Conservation (phyloP, 2,888 invertebrate genomes). For the Dryobota labecula region DNA sequence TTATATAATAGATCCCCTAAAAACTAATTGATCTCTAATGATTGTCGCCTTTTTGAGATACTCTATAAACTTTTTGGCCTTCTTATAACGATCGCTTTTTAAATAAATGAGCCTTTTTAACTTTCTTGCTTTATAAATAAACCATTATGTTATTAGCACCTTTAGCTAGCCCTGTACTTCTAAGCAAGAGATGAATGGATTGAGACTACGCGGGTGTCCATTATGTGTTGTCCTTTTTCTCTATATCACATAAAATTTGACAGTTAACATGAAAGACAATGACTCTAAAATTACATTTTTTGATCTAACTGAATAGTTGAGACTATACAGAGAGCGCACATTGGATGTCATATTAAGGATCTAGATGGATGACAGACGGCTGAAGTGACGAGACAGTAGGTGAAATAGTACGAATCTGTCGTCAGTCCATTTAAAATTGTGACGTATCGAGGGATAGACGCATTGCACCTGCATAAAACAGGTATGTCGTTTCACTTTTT, state of each 20-base stretch:
- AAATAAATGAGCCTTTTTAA: no score
- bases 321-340: background rate
- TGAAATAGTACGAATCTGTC: background rate
- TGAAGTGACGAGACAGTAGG: background rate
- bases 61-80: no score
- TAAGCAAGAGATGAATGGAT: background rate
- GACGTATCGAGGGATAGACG: background rate
- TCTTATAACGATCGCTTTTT: no score
- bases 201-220: no score
- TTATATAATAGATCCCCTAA: no score
- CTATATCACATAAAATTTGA: background rate
- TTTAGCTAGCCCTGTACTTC: background rate
- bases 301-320: no score
- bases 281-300: background rate
- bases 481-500: background rate
- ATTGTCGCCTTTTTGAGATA: no score
- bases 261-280: background rate
- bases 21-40: no score
- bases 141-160: no score
- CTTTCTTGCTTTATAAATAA: no score
- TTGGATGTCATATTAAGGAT: background rate
- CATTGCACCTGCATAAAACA: background rate
- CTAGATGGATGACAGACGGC: background rate
- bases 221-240: no score
- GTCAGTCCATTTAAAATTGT: background rate